Percentiles rank a stretch among this genome's conserved stretches.
Evolutionary conservation across 2,797 vertebrate species (phyloP).

Genomic region (Semotilus atromaculatus): DNA sequence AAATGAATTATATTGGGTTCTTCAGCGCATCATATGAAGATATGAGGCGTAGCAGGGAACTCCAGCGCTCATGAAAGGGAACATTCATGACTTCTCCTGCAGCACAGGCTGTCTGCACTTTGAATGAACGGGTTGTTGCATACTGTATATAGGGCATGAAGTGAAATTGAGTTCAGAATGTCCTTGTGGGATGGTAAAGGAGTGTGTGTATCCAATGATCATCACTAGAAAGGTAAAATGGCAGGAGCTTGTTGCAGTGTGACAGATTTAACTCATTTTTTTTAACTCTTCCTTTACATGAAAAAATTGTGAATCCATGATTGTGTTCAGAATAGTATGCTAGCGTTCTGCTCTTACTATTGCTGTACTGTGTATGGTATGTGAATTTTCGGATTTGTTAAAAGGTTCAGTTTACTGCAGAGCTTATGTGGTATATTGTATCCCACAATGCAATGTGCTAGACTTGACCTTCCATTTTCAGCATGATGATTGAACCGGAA

Average conservation of each 20-base stretch:
- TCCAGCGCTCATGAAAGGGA: slow-evolving; percentile 54
- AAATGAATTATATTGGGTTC: slow-evolving; percentile 36
- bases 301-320: not conserved
- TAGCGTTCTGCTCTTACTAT: not conserved
- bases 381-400: not conserved
- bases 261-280: not conserved
- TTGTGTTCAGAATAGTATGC: not conserved
- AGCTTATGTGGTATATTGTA: not conserved
- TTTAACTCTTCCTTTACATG: not conserved
- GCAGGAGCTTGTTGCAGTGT: not conserved
- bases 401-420: not conserved
- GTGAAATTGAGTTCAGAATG: slow-evolving; percentile 38
- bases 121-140: slow-evolving; percentile 48
- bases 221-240: not conserved
- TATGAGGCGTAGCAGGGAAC: slow-evolving; percentile 14
- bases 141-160: slow-evolving; percentile 40
- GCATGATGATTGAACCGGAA: not conserved
- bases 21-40: not conserved
- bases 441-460: not conserved
- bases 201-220: not conserved
- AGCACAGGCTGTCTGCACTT: slow-evolving; percentile 42
- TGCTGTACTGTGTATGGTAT: not conserved
- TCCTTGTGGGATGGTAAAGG: not conserved
- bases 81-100: slow-evolving; percentile 60
- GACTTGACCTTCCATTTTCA: not conserved